Base-by-base conservation (phyloP, 2,113 vertebrate species). In the Platysternon megacephalum region DNA sequence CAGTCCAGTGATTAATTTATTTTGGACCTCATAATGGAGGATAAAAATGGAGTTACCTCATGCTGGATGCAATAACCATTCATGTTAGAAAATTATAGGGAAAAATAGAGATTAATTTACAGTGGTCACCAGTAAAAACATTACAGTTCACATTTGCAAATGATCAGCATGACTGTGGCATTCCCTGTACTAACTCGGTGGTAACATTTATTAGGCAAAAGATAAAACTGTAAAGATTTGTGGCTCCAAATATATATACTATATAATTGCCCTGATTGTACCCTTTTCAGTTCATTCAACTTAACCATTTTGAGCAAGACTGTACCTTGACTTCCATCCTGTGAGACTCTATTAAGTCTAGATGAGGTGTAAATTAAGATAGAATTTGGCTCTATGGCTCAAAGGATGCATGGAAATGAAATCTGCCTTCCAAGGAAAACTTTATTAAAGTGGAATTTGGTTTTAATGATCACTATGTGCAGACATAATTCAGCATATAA, bases 171-270 rank as follows among this genome's bases (percentile, higher is more conserved):
- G 17, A 9, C 17, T 68, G 79, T 26, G 8, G 11, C n/a, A 85
- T 76, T 90, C 86, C 14, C 61, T 2, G 0, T 61, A 56, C 11
- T 84, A 86, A 76, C 24, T 52, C 44, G 56, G 44, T 83, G 35
- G 2, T 44, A 21, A 85, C 44, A 89, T 89, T 94, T 89, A 91
- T 21, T 86, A 46, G 52, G 52, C 35, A 94, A 91, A 93, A 87
- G 35, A 11, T n/a, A 82, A 65, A 93, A 83, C 39, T 72, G 39
- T 81, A 78, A 94, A 92, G 53, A 85, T 26, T 28, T 82, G 29
- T 78, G 48, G 21, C 17, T 88, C 32, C 14, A 55, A 1, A 11
- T 83, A 24, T 5, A 42, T 29, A 55, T 3, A 26, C 10, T 83
- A 29, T 55, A 14, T 85, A 61, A 80, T 68, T 0, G 1, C 28